A percentile compares a stretch with the other conserved stretches of the same genome.
These are phyloP conservation scores for Pedionomus torquatus DNA, from an alignment of 2,113 vertebrate species.

Conservation along the genomic window DNA sequence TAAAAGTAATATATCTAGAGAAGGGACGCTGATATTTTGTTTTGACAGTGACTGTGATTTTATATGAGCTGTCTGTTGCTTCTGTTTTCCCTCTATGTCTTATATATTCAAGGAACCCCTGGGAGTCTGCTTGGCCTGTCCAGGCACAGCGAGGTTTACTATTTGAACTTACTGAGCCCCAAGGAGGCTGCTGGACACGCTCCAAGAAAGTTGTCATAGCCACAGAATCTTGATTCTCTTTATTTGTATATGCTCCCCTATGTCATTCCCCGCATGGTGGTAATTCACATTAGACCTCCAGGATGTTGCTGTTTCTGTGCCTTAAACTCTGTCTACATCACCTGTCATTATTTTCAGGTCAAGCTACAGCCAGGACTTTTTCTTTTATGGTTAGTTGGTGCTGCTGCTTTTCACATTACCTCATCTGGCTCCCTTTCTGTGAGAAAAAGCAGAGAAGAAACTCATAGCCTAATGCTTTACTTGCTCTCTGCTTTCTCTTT, in stretches of 20 bases:
- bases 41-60: constrained; percentile 35
- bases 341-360: constrained; percentile 57
- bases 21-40: background rate
- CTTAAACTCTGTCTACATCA: constrained; percentile 25
- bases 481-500: background rate
- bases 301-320: constrained; percentile 19
- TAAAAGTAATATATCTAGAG: background rate
- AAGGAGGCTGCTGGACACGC: constrained; percentile 16
- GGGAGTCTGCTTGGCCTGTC: constrained; percentile 37
- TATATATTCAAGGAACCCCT: background rate
- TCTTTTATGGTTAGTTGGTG: constrained; percentile 48
- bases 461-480: background rate
- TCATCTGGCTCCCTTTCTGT: constrained; percentile 32
- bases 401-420: constrained; percentile 46
- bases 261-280: background rate
- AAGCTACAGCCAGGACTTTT: constrained; percentile 26
- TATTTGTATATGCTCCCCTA: constrained; percentile 12
- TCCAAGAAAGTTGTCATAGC: constrained; percentile 53
- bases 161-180: constrained; percentile 36
- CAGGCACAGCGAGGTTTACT: constrained; percentile 34
- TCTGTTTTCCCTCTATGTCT: constrained; percentile 26
- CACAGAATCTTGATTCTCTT: constrained; percentile 33
- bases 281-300: constrained; percentile 51
- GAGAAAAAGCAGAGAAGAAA: constrained; percentile 37
- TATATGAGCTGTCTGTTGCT: background rate